A percentile compares a stretch with the other conserved stretches of the same genome.
Conservation (phyloP, 2,797 vertebrate species). For the Jordanella pulchra region DNA sequence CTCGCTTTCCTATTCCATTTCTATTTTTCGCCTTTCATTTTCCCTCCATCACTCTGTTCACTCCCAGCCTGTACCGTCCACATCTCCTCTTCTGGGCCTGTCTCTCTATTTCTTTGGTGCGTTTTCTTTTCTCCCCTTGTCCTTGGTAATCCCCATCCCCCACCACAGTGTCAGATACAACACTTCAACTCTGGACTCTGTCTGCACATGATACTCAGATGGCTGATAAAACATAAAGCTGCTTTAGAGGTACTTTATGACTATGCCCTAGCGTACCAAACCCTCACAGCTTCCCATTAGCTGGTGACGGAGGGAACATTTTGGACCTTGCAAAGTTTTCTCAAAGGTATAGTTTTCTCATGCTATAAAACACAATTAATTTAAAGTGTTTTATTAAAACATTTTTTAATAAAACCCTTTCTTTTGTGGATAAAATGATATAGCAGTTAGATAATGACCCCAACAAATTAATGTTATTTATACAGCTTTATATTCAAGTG, state of each 20-base stretch:
- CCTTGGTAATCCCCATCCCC: constrained; percentile 62
- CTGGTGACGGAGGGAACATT: constrained; percentile 71
- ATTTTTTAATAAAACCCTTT: neutral
- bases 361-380: too few species aligned
- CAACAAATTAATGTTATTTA: neutral
- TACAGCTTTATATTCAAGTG: neutral
- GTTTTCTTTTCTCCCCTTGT: constrained; percentile 61
- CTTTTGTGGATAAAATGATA: neutral
- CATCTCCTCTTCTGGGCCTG: constrained; percentile 61
- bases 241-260: constrained; percentile 75
- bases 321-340: constrained; percentile 69
- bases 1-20: constrained; percentile 83
- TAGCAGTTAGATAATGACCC: neutral
- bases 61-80: constrained; percentile 55
- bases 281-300: constrained; percentile 72
- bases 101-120: constrained; percentile 70
- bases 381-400: neutral
- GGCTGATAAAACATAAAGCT: constrained; percentile 78
- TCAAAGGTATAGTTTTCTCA: neutral
- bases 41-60: constrained; percentile 67
- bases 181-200: constrained; percentile 59
- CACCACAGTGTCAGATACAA: constrained; percentile 64
- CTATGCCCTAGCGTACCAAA: constrained; percentile 81
- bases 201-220: constrained; percentile 75
- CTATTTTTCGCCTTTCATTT: constrained; percentile 79